Base-by-base conservation (phyloP, 2,797 vertebrate species). In the Cossypha niveicapilla region DNA sequence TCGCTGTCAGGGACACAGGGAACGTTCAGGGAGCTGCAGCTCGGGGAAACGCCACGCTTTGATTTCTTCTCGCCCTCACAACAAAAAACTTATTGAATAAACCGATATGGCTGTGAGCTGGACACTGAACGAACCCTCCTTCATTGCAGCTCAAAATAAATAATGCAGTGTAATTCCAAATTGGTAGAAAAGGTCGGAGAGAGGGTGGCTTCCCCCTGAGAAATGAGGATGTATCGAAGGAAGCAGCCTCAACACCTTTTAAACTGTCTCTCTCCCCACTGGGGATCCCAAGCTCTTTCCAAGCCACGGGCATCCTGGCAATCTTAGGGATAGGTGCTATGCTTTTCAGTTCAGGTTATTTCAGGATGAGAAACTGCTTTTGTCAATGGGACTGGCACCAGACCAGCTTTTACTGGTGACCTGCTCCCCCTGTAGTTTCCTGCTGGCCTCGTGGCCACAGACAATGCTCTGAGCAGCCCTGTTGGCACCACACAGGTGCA, bases 1-100 rank as follows among this genome's bases (percentile, higher is more conserved):
- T 99, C 98, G 0, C 99, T 99, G 96, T 3, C 90, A 53, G 54
- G 56, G 54, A 73, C 71, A 91, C 39, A 62, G 81, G 70, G 77
- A 39, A 90, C 6, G 7, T 6, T 90, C 51, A 78, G 30, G 54
- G 62, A 88, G 63, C 37, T 32, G 12, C 10, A 6, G 10, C 32
- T 10, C 15, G 17, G 1, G 0, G 25, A 75, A 86, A 32, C 0
- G 2, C 4, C 48, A 18, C 21, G 0, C 7, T 53, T 28, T 7
- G 10, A 10, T 30, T 66, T 41, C 50, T 57, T 61, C 72, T 39
- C 11, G 18, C 44, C 13, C 67, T 45, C 47, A 25, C 21, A 11
- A 13, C 7, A 57, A 81, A 63, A 30, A 16, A 15, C 45, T 47
- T 25, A 47, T 5, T 7, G 10, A 28, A 18, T 28, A 50, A 11